Evolutionary conservation across 2,888 invertebrate species (phyloP).

Genomic region (Drosophila hamatofila): DNA sequence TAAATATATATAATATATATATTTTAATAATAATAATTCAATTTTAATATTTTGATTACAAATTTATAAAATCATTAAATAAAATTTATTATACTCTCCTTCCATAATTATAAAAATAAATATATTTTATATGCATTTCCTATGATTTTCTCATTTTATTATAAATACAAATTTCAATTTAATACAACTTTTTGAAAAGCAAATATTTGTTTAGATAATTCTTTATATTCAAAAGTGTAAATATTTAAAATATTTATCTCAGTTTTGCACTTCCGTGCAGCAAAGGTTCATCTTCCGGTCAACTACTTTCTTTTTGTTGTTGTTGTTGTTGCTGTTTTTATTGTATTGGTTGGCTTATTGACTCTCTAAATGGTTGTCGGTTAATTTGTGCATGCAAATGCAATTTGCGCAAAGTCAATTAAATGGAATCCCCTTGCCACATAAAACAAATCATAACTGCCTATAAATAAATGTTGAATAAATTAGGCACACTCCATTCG

Average conservation of each 20-base stretch:
- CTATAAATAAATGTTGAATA: conserved; percentile 75
- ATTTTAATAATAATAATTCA: too few relatives aligned
- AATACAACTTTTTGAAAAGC: too few relatives aligned
- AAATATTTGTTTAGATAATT: neutral
- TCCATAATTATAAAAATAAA: too few relatives aligned
- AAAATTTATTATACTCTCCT: too few relatives aligned
- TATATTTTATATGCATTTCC: too few relatives aligned
- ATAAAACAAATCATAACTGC: conserved; percentile 71
- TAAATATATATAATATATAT: too few relatives aligned
- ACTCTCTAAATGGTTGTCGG: conserved; percentile 14
- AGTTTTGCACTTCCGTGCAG: neutral
- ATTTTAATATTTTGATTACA: neutral
- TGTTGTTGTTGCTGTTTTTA: neutral
- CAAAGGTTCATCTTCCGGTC: neutral
- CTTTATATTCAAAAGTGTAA: neutral
- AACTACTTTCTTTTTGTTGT: neutral
- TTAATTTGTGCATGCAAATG: conserved; percentile 45
- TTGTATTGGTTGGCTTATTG: conserved; percentile 3
- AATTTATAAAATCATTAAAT: too few relatives aligned
- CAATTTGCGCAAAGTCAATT: conserved; percentile 57
- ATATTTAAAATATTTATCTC: neutral
- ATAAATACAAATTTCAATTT: too few relatives aligned
- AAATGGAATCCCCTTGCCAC: conserved; percentile 25
- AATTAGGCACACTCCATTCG: conserved; percentile 56
- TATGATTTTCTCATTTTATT: too few relatives aligned